Evolutionary conservation across 1,140 invertebrate species (phyloP).

Genomic region (Rhyzopertha dominica): DNA sequence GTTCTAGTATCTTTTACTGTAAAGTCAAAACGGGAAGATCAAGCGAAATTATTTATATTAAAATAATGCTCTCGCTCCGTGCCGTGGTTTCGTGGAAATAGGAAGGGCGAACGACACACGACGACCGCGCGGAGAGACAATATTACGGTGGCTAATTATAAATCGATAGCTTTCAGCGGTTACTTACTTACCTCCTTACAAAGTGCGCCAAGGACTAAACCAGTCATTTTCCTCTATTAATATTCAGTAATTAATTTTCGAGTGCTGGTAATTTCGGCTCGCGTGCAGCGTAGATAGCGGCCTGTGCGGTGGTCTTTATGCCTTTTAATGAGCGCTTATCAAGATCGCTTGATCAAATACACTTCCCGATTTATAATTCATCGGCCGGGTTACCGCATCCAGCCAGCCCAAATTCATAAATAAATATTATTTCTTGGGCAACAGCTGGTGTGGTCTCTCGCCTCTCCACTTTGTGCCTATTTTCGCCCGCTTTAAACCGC

Average conservation of each 20-base stretch:
- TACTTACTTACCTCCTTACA: slow-evolving; percentile 41
- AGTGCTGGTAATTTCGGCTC: slow-evolving; percentile 34
- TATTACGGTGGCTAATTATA: slow-evolving; percentile 35
- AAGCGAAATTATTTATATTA: too few relatives aligned
- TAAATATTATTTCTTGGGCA: too few relatives aligned
- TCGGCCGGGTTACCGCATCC: too few relatives aligned
- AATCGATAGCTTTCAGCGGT: slow-evolving; percentile 43
- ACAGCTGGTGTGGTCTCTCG: too few relatives aligned
- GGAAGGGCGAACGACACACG: too few relatives aligned
- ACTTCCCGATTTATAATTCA: slow-evolving; percentile 22
- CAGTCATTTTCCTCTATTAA: slow-evolving; percentile 37
- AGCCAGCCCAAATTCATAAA: too few relatives aligned
- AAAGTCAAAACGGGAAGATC: too few relatives aligned
- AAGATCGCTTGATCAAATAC: slow-evolving; percentile 21
- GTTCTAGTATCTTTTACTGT: too few relatives aligned
- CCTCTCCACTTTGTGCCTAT: too few relatives aligned
- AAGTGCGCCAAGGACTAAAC: slow-evolving; percentile 36
- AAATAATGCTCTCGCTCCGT: too few relatives aligned
- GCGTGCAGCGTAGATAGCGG: slow-evolving; percentile 24
- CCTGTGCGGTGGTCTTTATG: slow-evolving; percentile 25
- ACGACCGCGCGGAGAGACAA: slow-evolving; percentile 31
- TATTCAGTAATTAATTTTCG: slow-evolving; percentile 40
- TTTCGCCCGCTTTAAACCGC: too few relatives aligned
- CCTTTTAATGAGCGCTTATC: slow-evolving; percentile 30
- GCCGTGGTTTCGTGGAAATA: too few relatives aligned